Conservation (phyloP, 2,113 vertebrate genomes). For the Pithys albifrons region DNA sequence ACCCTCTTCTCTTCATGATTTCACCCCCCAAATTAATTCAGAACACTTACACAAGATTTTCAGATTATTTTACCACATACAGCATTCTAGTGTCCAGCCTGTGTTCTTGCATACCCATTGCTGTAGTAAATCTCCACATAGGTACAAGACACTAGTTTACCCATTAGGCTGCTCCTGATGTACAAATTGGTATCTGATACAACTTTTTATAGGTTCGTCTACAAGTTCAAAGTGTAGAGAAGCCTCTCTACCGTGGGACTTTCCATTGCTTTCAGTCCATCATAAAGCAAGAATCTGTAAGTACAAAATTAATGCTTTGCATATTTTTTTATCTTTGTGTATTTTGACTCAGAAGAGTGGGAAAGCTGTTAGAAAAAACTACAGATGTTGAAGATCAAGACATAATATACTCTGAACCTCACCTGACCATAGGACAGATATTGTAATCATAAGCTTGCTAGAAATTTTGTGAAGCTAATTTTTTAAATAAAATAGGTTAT, state of each 20-base stretch:
- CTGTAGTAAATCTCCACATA: not conserved
- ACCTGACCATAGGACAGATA: not conserved
- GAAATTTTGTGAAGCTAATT: not conserved
- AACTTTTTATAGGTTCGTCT: slow-evolving; percentile 88
- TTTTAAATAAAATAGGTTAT: not conserved
- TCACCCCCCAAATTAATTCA: not conserved
- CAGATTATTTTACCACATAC: not conserved
- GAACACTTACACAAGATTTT: not conserved
- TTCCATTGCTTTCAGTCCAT: slow-evolving; percentile 95
- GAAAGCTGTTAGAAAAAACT: not conserved
- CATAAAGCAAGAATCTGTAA: slow-evolving; percentile 91
- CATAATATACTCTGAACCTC: not conserved
- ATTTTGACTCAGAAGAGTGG: not conserved
- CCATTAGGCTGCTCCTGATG: not conserved
- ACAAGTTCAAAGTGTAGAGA: slow-evolving; percentile 91
- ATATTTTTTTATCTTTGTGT: not conserved
- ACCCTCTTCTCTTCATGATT: not conserved
- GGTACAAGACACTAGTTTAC: not conserved
- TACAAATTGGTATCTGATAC: not conserved
- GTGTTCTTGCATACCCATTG: not conserved
- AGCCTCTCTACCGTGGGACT: slow-evolving; percentile 92
- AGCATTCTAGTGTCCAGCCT: slow-evolving; percentile 2
- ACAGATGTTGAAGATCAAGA: not conserved
- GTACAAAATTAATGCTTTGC: slow-evolving; percentile 45
- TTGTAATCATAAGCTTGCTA: not conserved